Percentiles rank a stretch among this genome's conserved stretches.
phyloP scores from a whole-genome alignment of 2,797 vertebrate species.

The Muscicapa striata region DNA sequence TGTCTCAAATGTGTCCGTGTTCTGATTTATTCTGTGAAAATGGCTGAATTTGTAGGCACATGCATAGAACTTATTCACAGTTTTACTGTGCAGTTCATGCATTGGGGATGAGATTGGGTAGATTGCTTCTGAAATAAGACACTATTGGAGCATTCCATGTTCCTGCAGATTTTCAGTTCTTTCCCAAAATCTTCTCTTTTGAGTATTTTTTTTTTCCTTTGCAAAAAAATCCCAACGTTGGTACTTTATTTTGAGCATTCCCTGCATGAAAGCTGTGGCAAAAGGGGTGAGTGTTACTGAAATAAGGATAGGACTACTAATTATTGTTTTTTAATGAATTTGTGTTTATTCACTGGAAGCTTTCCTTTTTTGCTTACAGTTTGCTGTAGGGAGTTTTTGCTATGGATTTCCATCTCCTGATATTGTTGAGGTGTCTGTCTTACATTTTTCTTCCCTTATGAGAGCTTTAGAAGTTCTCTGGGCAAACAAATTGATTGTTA shows the following conservation, averaged over 20 bases:
- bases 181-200: neutral
- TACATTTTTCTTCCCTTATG: neutral
- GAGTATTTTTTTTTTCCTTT: neutral
- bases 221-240: neutral
- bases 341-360: neutral
- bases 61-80: neutral
- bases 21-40: neutral
- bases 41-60: neutral
- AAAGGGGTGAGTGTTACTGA: neutral
- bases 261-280: neutral
- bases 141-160: neutral
- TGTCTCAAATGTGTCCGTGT: neutral
- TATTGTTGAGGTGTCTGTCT: neutral
- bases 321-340: neutral
- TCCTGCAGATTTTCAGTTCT: neutral
- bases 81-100: neutral
- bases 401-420: neutral
- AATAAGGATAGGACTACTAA: neutral
- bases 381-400: conserved; percentile 9
- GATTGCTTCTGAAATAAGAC: neutral
- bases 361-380: neutral
- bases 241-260: neutral
- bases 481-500: conserved; percentile 59
- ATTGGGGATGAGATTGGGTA: neutral
- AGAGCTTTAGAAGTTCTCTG: conserved; percentile 41